Percentiles rank a stretch among this genome's conserved stretches.
These are phyloP conservation scores for Cheiracanthium punctorium DNA, from an alignment of 2,888 invertebrate genomes.

Conservation along the genomic window DNA sequence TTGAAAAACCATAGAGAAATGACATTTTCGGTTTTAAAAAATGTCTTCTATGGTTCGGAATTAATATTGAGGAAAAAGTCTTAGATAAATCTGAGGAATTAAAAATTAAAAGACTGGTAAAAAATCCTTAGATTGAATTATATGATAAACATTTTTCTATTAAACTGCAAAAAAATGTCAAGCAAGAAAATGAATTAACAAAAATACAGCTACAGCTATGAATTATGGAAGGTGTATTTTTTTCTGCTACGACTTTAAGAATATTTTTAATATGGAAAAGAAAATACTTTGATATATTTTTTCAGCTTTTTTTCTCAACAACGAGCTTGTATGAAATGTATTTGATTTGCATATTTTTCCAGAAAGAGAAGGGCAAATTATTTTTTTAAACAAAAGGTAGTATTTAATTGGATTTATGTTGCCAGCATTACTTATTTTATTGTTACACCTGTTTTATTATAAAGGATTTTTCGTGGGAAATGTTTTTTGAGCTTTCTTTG, in stretches of 20 bases:
- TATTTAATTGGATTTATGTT: not conserved
- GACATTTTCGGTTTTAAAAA: not conserved
- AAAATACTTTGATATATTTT: not conserved
- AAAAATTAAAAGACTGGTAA: not conserved
- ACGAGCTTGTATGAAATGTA: not conserved
- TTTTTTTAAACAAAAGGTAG: not conserved
- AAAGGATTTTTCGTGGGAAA: not conserved
- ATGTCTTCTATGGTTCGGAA: not conserved
- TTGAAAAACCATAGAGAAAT: not conserved
- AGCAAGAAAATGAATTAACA: not conserved
- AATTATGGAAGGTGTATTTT: too few species aligned
- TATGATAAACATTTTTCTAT: not conserved
- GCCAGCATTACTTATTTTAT: not conserved
- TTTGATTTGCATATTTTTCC: not conserved
- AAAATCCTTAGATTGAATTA: not conserved
- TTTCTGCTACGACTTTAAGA: too few species aligned
- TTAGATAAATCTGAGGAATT: not conserved
- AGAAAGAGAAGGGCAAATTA: not conserved
- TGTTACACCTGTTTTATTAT: constrained; percentile 3
- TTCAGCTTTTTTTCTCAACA: not conserved
- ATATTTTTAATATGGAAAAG: not conserved
- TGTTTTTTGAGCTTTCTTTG: not conserved
- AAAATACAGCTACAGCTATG: not conserved
- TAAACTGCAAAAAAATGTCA: not conserved
- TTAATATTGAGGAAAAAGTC: not conserved